A percentile compares a stretch with the other conserved stretches of the same genome.
phyloP scores from a whole-genome alignment of 2,888 invertebrate genomes.

The Notodonta dromedarius region DNA sequence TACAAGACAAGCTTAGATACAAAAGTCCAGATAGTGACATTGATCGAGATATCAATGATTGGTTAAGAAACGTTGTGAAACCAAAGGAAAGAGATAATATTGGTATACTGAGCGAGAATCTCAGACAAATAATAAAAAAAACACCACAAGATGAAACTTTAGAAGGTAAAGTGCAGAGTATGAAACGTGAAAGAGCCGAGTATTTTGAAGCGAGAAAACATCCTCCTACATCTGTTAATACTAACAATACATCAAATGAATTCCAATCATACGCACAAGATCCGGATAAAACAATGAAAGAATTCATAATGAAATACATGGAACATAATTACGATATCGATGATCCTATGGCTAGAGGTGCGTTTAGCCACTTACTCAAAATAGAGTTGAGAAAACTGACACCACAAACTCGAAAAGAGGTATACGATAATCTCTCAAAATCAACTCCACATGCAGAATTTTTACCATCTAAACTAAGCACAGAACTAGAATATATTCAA shows the following conservation, averaged over 20 bases:
- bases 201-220: conserved; percentile 15
- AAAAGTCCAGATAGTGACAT: conserved; percentile 42
- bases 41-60: conserved; percentile 41
- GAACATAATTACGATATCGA: conserved; percentile 54
- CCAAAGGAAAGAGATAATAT: conserved; percentile 41
- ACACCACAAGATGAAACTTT: conserved; percentile 50
- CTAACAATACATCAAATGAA: conserved; percentile 3
- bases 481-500: conserved; percentile 59
- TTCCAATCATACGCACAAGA: conserved; percentile 21
- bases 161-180: conserved; percentile 24
- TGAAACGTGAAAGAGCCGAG: conserved; percentile 25
- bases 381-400: conserved; percentile 51
- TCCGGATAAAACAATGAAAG: conserved; percentile 49
- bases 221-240: conserved; percentile 3
- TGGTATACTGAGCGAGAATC: conserved; percentile 37
- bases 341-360: conserved; percentile 50
- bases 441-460: conserved; percentile 30
- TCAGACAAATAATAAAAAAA: conserved; percentile 45
- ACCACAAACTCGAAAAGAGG: conserved; percentile 44
- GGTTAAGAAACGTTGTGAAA: conserved; percentile 47
- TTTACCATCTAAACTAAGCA: conserved; percentile 39
- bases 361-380: conserved; percentile 53
- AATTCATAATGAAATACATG: conserved; percentile 55
- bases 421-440: conserved; percentile 43
- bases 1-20: conserved; percentile 42